Evolutionary conservation across 2,113 vertebrate species (phyloP).

Genomic region (Tor tambroides): DNA sequence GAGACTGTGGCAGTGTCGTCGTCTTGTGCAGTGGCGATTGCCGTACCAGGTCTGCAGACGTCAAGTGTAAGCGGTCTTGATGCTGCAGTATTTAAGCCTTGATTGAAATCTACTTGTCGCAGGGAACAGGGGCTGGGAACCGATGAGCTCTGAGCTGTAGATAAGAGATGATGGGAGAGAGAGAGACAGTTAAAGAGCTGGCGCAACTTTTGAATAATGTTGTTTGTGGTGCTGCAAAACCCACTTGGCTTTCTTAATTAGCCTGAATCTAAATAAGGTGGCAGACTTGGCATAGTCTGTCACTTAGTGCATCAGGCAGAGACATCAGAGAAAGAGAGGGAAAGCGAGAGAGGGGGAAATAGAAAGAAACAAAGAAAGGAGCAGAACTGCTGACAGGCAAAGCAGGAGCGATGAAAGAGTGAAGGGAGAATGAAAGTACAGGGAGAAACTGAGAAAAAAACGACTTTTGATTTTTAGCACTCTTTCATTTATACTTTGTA

Average conservation of each 20-base stretch:
- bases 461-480: not conserved
- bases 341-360: not conserved
- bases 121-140: not conserved
- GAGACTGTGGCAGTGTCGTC: not conserved
- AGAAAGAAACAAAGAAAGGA: not conserved
- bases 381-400: not conserved
- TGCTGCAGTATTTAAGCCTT: slow-evolving; percentile 6
- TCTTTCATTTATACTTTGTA: not conserved
- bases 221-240: slow-evolving; percentile 42
- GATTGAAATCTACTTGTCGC: slow-evolving; percentile 27
- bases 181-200: slow-evolving; percentile 27
- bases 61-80: not conserved
- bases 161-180: slow-evolving; percentile 25
- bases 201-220: slow-evolving; percentile 38
- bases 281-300: slow-evolving; percentile 11
- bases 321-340: slow-evolving; percentile 23
- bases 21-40: not conserved
- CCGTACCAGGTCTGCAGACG: not conserved
- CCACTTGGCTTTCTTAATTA: slow-evolving; percentile 49
- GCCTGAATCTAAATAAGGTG: slow-evolving; percentile 42
- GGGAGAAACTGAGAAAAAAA: not conserved
- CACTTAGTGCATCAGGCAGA: slow-evolving; percentile 10
- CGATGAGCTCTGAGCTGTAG: slow-evolving; percentile 32
- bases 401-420: not conserved
- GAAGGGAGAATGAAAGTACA: not conserved